phyloP scores from a whole-genome alignment of 1,140 invertebrate species.

The Daktulosphaira vitifoliae region DNA sequence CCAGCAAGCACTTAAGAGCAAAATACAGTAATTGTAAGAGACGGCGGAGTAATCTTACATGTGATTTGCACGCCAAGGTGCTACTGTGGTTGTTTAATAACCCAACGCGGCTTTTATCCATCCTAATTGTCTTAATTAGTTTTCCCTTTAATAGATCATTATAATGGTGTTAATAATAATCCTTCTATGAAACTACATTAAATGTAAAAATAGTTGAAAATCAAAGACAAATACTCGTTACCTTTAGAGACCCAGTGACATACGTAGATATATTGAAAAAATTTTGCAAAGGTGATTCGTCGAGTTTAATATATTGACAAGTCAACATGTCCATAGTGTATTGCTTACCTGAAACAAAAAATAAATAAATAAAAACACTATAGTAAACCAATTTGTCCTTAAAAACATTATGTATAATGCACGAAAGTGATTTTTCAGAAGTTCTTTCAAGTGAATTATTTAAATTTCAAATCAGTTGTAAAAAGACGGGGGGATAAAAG shows the following conservation, averaged over 20 bases:
- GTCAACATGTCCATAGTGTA: slow-evolving; percentile 28
- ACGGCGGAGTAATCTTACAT: not conserved
- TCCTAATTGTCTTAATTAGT: too few relatives aligned
- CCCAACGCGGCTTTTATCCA: slow-evolving; percentile 16
- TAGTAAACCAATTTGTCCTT: not conserved
- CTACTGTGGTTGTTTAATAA: slow-evolving; percentile 12
- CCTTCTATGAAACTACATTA: too few relatives aligned
- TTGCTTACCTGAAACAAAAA: slow-evolving; percentile 24
- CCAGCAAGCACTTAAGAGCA: slow-evolving; percentile 16
- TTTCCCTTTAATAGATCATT: too few relatives aligned
- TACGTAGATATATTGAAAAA: slow-evolving; percentile 20
- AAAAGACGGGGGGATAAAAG: too few relatives aligned
- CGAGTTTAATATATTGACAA: slow-evolving; percentile 15
- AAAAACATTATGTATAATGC: not conserved
- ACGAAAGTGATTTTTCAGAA: not conserved
- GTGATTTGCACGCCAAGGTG: not conserved
- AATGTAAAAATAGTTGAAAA: too few relatives aligned
- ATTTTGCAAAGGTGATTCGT: slow-evolving; percentile 14
- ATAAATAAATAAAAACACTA: not conserved
- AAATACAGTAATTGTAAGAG: not conserved
- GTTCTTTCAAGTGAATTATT: not conserved
- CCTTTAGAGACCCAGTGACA: slow-evolving; percentile 22
- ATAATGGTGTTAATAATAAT: too few relatives aligned
- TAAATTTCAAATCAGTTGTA: too few relatives aligned
- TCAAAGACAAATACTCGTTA: too few relatives aligned